Percentiles rank a stretch among this genome's conserved stretches.
Conservation (phyloP, 2,888 invertebrate species). For the Oscheius sp. region DNA sequence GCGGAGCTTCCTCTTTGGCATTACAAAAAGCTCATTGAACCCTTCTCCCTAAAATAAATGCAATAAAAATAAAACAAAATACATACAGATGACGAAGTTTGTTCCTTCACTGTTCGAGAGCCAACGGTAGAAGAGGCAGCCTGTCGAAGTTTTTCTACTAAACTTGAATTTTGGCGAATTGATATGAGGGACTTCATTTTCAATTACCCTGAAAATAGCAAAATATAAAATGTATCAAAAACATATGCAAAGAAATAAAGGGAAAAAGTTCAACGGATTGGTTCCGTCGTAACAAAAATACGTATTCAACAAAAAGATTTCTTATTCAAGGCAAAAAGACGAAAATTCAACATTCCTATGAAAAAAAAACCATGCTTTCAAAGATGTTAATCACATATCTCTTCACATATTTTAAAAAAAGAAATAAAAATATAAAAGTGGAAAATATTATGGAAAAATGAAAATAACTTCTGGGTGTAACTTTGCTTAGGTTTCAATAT, state of each 20-base stretch:
- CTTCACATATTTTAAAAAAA: no score
- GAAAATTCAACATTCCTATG: no score
- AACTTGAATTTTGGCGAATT: not conserved
- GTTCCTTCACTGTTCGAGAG: not conserved
- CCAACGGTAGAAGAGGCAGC: not conserved
- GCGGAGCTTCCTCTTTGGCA: conserved; percentile 63
- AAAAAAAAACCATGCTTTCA: no score
- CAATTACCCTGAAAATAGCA: not conserved
- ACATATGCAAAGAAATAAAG: not conserved
- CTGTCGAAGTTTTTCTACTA: conserved; percentile 1
- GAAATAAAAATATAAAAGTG: no score
- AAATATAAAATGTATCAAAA: not conserved
- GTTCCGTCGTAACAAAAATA: no score
- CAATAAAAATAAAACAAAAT: not conserved
- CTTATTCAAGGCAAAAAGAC: no score
- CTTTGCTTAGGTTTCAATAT: no score
- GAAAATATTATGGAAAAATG: no score
- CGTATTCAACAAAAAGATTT: no score
- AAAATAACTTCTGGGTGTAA: no score
- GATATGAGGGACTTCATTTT: not conserved
- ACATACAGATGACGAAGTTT: not conserved
- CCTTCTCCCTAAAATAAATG: conserved; percentile 48
- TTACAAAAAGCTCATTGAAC: conserved; percentile 63
- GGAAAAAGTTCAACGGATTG: not conserved
- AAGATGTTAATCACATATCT: no score